phyloP scores from a whole-genome alignment of 2,797 vertebrate genomes.

The Gephyroberyx darwinii region DNA sequence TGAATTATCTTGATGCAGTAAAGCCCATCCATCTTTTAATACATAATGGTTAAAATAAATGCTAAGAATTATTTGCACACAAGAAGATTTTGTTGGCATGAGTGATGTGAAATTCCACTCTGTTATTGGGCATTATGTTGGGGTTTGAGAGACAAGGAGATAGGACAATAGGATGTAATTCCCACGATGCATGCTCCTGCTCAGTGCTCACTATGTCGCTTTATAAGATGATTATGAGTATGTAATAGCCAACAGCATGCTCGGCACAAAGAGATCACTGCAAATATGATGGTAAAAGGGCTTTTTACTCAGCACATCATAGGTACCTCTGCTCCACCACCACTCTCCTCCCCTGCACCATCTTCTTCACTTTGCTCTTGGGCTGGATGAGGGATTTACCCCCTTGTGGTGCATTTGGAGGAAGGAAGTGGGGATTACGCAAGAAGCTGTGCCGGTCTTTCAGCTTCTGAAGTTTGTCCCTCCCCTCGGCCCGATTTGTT shows the following conservation, averaged over 20 bases:
- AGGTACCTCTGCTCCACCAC: constrained; percentile 76
- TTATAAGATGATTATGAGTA: not conserved
- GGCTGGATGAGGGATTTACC: constrained; percentile 84
- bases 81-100: constrained; percentile 22
- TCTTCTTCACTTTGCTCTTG: constrained; percentile 59
- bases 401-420: constrained; percentile 76
- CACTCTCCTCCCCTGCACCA: constrained; percentile 33
- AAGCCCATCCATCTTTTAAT: too few species aligned
- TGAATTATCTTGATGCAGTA: too few species aligned
- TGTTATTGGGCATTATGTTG: not conserved
- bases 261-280: not conserved
- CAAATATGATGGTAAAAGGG: not conserved
- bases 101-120: constrained; percentile 6
- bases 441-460: constrained; percentile 81
- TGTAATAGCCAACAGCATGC: not conserved
- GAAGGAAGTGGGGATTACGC: constrained; percentile 90
- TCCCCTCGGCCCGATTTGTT: constrained; percentile 63
- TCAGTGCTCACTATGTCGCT: not conserved
- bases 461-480: constrained; percentile 71
- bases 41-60: too few species aligned
- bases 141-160: not conserved
- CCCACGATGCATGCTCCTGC: constrained; percentile 2
- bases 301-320: not conserved
- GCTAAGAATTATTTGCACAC: too few species aligned
- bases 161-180: constrained; percentile 7